phyloP scores from a whole-genome alignment of 2,797 vertebrate species.

The Myotis vivesi region DNA sequence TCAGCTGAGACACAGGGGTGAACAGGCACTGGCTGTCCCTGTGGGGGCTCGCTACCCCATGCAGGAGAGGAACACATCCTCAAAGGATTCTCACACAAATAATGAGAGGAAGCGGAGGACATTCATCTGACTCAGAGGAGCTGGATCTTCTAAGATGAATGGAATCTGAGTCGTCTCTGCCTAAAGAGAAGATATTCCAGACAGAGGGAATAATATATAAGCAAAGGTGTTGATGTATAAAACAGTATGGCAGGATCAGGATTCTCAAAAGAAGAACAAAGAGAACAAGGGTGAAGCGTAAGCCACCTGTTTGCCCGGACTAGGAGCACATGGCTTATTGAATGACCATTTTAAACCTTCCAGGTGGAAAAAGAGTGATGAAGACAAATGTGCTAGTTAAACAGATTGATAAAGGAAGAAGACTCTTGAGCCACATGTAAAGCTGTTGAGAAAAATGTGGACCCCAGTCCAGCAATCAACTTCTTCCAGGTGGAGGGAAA shows the following conservation, averaged over 20 bases:
- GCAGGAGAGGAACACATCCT: neutral
- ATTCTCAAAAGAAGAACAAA: neutral
- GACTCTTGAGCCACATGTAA: neutral
- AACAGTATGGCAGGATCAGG: neutral
- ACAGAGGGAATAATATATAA: neutral
- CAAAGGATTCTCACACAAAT: neutral
- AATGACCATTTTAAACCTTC: neutral
- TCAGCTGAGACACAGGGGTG: neutral
- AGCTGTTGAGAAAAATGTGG: neutral
- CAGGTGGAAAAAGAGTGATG: neutral
- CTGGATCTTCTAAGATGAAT: slow-evolving; percentile 37
- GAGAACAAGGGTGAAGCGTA: neutral
- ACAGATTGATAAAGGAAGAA: slow-evolving; percentile 18
- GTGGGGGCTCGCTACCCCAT: neutral
- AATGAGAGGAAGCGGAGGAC: slow-evolving; percentile 37
- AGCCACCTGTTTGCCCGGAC: neutral
- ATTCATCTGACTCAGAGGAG: slow-evolving; percentile 49
- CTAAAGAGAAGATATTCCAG: slow-evolving; percentile 17
- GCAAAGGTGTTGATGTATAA: neutral
- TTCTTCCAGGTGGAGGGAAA: slow-evolving; percentile 25
- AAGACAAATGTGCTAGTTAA: neutral
- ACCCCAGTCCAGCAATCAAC: neutral
- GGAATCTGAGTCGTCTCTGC: neutral
- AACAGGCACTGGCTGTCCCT: neutral
- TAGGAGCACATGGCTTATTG: neutral